Evolutionary conservation across 2,888 invertebrate genomes (phyloP), one percentile per base, ranked within the genome.

Genomic region (Poecilus cupreus): DNA sequence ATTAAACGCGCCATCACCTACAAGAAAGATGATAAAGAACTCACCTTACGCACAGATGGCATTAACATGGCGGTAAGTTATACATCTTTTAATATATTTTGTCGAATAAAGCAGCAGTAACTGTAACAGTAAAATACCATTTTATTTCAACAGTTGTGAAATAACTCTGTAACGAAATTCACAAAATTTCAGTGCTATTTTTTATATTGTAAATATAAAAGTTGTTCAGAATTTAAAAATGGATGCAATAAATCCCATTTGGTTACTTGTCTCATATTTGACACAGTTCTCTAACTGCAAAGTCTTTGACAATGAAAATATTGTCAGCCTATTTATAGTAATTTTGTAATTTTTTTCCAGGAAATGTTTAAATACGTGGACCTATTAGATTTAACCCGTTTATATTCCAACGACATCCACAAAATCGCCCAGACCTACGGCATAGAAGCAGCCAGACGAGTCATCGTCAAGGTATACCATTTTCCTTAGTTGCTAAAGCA

Each of bases 381-480:
- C 78, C 87, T 96, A 2, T 88, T 98, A 26, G 94, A 98, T 88
- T 88, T 98, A 68, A 94, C 96, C 85, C 93, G 92, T 82, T 88
- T 98, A 0, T 97, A 98, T 89, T 96, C 96, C 46, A 99, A 99
- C 87, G 97, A 99, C 87, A 95, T 99, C 82, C 97, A 98, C 86
- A 94, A 94, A 0, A 94, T 99, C 86, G 96, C 97, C 0, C 91
- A 93, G 82, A 96, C 94, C 0, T 99, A 98, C 87, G 99, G 99
- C 0, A 97, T 99, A 83, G 99, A 99, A 90, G 99, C 99, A 0
- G 99, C 98, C 0, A 93, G 94, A 72, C 94, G 94, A 88, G 96
- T 97, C 1, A 95, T 99, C 80, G 94, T 97, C 10, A 96, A 95
- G 88, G 93, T 93, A 86, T 85, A 85, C 39, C 24, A 18, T 32